Evolutionary conservation across 2,888 invertebrate species (phyloP).

Genomic region (Julus scanicus): DNA sequence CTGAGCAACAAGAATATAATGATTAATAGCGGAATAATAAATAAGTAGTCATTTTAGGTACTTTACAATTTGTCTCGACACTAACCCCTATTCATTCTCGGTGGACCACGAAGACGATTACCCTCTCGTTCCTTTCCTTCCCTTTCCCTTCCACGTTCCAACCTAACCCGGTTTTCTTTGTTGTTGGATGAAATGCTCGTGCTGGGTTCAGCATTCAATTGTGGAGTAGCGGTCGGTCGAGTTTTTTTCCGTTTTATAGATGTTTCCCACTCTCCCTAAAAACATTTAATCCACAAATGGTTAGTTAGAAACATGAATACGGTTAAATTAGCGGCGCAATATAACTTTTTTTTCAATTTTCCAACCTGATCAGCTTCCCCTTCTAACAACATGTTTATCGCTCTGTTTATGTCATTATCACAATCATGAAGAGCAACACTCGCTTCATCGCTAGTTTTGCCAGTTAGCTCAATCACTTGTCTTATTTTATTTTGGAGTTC

Average conservation of each 20-base stretch:
- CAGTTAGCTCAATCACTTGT: conserved; percentile 89
- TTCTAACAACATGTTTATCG: conserved; percentile 83
- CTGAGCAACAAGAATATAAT: conserved; percentile 61
- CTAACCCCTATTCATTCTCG: conserved; percentile 67
- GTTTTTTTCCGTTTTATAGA: conserved; percentile 89
- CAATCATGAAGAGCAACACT: conserved; percentile 93
- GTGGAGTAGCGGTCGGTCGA: conserved; percentile 69
- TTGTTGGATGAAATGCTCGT: conserved; percentile 63
- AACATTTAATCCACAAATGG: background rate
- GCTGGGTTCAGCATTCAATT: conserved; percentile 65
- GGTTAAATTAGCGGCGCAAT: too few relatives aligned
- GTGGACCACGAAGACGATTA: conserved; percentile 65
- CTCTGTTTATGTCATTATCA: conserved; percentile 87
- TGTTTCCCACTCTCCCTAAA: conserved; percentile 85
- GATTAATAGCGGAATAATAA: background rate
- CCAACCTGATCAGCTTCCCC: conserved; percentile 73
- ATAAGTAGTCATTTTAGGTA: background rate
- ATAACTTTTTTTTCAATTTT: background rate
- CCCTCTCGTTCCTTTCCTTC: conserved; percentile 61
- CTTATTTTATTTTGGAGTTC: conserved; percentile 77
- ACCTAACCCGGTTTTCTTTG: conserved; percentile 59
- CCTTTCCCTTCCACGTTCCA: conserved; percentile 59
- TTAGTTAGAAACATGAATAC: background rate
- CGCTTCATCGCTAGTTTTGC: conserved; percentile 89
- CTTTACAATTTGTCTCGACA: background rate